phyloP scores from a whole-genome alignment of 1,140 invertebrate species.

The Drosophila parvula region DNA sequence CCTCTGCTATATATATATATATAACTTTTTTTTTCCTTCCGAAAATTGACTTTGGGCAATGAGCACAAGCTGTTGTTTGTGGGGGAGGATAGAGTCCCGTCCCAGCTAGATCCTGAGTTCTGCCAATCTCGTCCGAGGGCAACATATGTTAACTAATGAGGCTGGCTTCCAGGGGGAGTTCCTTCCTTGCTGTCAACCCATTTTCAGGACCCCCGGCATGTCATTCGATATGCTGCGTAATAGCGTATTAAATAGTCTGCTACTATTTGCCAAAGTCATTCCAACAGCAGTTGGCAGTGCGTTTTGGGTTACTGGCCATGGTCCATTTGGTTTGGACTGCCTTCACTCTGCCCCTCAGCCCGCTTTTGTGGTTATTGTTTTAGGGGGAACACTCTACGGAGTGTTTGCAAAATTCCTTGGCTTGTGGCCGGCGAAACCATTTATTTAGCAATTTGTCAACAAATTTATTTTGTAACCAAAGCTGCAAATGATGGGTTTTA shows the following conservation, averaged over 20 bases:
- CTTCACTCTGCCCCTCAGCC: neutral
- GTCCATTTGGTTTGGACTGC: conserved; percentile 24
- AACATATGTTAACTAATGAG: conserved; percentile 83
- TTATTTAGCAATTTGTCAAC: conserved; percentile 82
- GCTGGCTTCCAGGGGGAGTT: conserved; percentile 33
- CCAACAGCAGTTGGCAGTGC: conserved; percentile 57
- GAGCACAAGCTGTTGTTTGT: conserved; percentile 76
- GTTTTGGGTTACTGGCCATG: conserved; percentile 70
- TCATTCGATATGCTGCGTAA: conserved; percentile 81
- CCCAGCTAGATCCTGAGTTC: conserved; percentile 16
- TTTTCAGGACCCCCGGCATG: conserved; percentile 42
- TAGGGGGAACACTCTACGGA: conserved; percentile 23
- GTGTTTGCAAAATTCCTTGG: conserved; percentile 60
- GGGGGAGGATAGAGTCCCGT: conserved; percentile 32
- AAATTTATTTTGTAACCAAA: conserved; percentile 82
- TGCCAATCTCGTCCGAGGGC: conserved; percentile 47
- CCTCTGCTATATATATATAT: conserved; percentile 10
- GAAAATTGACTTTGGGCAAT: conserved; percentile 81
- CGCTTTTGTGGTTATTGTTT: conserved; percentile 59
- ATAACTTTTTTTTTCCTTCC: conserved; percentile 49
- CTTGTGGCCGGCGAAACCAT: conserved; percentile 44
- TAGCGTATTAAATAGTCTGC: conserved; percentile 83
- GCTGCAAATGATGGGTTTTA: conserved; percentile 81
- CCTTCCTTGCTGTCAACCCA: conserved; percentile 53
- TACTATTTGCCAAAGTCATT: conserved; percentile 79